These are phyloP conservation scores for Neofelis nebulosa DNA, from an alignment of 2,113 vertebrate species.

Conservation along the genomic window DNA sequence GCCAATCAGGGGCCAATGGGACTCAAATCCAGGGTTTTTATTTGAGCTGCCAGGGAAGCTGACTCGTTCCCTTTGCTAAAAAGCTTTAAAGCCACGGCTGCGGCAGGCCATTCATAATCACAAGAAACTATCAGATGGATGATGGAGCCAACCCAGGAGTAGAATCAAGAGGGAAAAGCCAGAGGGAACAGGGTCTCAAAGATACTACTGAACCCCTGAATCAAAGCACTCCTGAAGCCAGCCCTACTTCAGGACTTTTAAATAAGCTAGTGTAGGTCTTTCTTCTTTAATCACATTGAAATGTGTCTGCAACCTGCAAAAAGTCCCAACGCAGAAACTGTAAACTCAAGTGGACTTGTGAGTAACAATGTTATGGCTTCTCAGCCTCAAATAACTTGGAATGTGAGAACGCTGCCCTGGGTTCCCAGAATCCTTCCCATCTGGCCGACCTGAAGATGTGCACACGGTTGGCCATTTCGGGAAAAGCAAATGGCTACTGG, in stretches of 20 bases:
- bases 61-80: neutral
- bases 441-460: neutral
- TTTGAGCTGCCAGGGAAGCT: neutral
- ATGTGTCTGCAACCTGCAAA: neutral
- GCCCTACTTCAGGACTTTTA: neutral
- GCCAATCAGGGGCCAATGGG: neutral
- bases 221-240: neutral
- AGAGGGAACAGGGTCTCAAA: neutral
- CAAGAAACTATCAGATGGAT: neutral
- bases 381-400: neutral
- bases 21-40: neutral
- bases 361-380: neutral
- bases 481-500: neutral
- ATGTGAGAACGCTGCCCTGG: neutral
- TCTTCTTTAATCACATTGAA: neutral
- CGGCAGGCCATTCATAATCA: neutral
- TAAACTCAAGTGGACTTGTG: neutral
- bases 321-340: neutral
- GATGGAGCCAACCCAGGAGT: neutral
- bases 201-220: neutral
- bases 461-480: neutral
- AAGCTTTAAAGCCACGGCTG: neutral
- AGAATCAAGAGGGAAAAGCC: neutral
- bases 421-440: slow-evolving; percentile 10
- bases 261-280: neutral